phyloP scores from a whole-genome alignment of 2,113 vertebrate genomes.

The Turnix velox region DNA sequence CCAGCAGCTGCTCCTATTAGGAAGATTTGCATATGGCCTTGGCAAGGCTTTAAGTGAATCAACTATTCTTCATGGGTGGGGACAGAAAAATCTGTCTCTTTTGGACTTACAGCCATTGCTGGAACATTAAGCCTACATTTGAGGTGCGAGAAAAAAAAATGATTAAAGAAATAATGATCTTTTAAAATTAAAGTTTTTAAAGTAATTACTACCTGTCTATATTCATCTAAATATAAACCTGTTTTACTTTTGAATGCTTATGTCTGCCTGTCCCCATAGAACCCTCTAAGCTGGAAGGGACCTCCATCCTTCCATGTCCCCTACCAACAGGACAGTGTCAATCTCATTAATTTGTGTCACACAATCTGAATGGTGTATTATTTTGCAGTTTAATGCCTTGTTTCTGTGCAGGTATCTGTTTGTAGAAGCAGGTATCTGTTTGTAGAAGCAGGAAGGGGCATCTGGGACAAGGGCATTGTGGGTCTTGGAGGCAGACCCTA shows the following conservation, averaged over 20 bases:
- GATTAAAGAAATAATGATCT: neutral
- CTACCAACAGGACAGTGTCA: neutral
- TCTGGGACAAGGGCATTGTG: neutral
- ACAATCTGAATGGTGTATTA: neutral
- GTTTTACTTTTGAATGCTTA: neutral
- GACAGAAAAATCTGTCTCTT: constrained; percentile 46
- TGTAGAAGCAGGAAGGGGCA: neutral
- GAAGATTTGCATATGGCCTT: constrained; percentile 29
- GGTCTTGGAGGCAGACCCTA: neutral
- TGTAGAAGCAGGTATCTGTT: neutral
- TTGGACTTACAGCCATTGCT: neutral
- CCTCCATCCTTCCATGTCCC: neutral
- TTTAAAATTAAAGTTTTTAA: neutral
- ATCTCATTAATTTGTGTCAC: neutral
- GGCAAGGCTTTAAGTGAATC: neutral
- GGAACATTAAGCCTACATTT: neutral
- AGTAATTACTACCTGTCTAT: neutral
- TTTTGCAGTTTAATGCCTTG: neutral
- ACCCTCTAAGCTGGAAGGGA: neutral
- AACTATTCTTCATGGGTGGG: constrained; percentile 20
- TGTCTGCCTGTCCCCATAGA: neutral
- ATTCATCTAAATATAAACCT: neutral
- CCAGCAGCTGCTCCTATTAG: constrained; percentile 26
- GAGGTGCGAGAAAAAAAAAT: neutral
- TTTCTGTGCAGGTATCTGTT: neutral